These are phyloP conservation scores for Tychaedon coryphoeus DNA, from an alignment of 2,113 vertebrate species.

Conservation along the genomic window DNA sequence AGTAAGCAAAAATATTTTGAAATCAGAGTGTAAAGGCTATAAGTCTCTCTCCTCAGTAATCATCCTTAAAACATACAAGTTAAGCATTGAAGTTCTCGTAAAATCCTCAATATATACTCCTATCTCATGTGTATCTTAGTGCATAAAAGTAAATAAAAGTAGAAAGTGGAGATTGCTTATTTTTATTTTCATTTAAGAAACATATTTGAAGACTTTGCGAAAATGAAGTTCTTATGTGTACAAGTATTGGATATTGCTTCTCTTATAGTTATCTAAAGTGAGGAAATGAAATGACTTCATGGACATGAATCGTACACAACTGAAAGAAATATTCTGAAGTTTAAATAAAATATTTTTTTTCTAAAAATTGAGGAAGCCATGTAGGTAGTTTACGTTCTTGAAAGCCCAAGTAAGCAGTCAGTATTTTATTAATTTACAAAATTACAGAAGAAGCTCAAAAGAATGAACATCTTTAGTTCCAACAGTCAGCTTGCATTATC, in stretches of 20 bases:
- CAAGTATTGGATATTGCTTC: background rate
- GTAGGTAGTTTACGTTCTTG: background rate
- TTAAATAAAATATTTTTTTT: background rate
- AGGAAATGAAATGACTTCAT: background rate
- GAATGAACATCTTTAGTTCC: fast-evolving
- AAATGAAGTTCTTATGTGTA: background rate
- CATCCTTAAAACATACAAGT: background rate
- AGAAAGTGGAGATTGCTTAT: background rate
- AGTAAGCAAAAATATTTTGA: background rate
- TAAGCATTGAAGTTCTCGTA: background rate
- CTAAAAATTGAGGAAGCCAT: background rate
- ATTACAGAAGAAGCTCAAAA: background rate
- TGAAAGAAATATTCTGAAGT: background rate
- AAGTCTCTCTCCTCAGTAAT: background rate
- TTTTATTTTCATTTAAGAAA: background rate
- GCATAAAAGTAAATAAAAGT: background rate
- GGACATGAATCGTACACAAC: background rate
- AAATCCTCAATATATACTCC: background rate
- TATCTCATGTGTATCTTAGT: background rate
- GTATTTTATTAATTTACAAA: background rate
- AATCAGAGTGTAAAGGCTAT: background rate
- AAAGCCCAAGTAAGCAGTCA: background rate
- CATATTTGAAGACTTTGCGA: background rate
- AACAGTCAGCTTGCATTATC: background rate
- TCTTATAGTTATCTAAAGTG: background rate